phyloP scores from a whole-genome alignment of 2,797 vertebrate genomes.

The Danio albolineatus region DNA sequence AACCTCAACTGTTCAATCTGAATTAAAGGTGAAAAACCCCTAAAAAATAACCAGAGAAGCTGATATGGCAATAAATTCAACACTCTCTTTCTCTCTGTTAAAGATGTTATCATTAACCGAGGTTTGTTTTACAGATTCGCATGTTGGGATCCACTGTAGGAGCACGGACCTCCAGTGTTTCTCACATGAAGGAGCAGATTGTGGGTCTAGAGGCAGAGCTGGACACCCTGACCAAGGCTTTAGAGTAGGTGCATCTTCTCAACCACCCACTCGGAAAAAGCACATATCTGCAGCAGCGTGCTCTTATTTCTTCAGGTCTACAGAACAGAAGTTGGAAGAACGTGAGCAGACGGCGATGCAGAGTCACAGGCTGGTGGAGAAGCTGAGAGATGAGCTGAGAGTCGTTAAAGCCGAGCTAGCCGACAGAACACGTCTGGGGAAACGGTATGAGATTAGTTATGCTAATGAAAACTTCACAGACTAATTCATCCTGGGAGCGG shows the following conservation, averaged over 20 bases:
- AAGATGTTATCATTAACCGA: not conserved
- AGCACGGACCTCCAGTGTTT: conserved; percentile 69
- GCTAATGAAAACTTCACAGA: not conserved
- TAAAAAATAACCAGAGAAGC: too few relatives aligned
- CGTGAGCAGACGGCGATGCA: conserved; percentile 74
- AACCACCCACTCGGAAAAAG: not conserved
- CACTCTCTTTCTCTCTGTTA: too few relatives aligned
- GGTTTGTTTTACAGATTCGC: conserved; percentile 68
- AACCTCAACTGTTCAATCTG: too few relatives aligned
- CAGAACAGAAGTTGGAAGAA: conserved; percentile 78
- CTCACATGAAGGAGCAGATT: conserved; percentile 79
- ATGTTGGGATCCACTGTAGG: conserved; percentile 73
- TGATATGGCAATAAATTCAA: too few relatives aligned
- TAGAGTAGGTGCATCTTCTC: conserved; percentile 38
- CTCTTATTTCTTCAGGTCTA: conserved; percentile 67
- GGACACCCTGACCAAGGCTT: conserved; percentile 71
- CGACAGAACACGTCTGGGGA: conserved; percentile 78
- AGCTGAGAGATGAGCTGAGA: conserved; percentile 75
- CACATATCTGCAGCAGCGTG: not conserved
- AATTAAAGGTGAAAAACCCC: too few relatives aligned
- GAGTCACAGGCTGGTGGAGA: conserved; percentile 74
- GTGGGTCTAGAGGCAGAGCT: conserved; percentile 79
- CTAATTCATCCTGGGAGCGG: not conserved
- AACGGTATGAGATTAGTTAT: conserved; percentile 71
- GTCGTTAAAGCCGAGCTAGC: conserved; percentile 75